Evolutionary conservation across 2,797 vertebrate species (phyloP), one percentile per base, ranked within the genome.

Genomic region (Tauraco hartlaubi): DNA sequence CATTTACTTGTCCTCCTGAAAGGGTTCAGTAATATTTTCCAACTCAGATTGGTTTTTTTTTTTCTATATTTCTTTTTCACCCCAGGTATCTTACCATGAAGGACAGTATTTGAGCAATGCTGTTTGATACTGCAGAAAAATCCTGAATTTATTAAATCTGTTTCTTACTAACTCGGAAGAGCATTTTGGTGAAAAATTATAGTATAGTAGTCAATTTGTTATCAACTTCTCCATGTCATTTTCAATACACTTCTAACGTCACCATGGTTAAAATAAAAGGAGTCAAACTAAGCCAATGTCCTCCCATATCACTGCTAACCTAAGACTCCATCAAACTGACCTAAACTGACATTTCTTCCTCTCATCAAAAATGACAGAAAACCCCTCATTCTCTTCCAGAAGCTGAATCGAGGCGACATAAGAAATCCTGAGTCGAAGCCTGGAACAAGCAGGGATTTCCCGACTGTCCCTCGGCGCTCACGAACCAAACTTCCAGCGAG

Each of bases 11-110:
- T 31, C 37, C 29, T 75, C 31, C 35, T 82, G 33, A 91, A 79
- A 87, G 5, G 5, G 15, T 4, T 89, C 35, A 35, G 3, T 10
- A 16, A 25, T n/a, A 37, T 28, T 81, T 74, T 83, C 19, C 9
- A 46, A 1, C 21, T 33, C 17, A 12, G 48, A 8, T 11, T 9
- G 9, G 9, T 9, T 10, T 2, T 1, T 21, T 33, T 25, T n/a
- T 12, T 3, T 44, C 3, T 37, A 73, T 41, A 15, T 79, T 79
- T 80, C 9, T 43, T 93, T 73, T 92, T 76, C n/a, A 92, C 17
- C 4, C 6, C 9, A 94, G 33, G 9, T 73, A 85, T 14, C 21
- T 59, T 44, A 72, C 12, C 16, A 33, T 12, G 52, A 88, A 87
- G 59, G 15, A 26, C 39, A 67, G 19, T 5, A 63, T 49, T 46